These are phyloP conservation scores for Anastrepha ludens DNA, from an alignment of 1,140 invertebrate species.

Conservation along the genomic window DNA sequence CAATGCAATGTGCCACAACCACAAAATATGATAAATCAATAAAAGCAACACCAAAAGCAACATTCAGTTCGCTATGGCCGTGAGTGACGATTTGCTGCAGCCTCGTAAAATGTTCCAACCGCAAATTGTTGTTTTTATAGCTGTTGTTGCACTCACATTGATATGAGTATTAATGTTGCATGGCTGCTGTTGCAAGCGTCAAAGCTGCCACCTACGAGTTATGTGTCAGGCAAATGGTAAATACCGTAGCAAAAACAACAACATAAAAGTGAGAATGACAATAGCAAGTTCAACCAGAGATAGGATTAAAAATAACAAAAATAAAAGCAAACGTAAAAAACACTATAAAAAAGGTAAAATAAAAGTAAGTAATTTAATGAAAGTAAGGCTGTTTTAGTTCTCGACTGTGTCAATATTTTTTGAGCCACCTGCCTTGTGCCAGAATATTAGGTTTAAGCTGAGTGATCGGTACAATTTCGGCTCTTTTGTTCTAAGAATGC, in stretches of 20 bases:
- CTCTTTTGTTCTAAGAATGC: too few relatives aligned
- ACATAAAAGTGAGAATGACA: neutral
- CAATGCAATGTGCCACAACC: conserved; percentile 47
- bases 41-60: conserved; percentile 22
- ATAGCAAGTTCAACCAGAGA: neutral
- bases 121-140: conserved; percentile 17
- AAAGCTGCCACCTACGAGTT: conserved; percentile 48
- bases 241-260: neutral
- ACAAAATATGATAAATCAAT: conserved; percentile 52
- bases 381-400: neutral
- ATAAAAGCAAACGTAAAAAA: neutral
- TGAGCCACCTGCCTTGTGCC: too few relatives aligned
- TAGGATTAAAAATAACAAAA: neutral
- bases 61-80: neutral
- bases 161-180: conserved; percentile 47
- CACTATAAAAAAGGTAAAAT: too few relatives aligned
- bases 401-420: neutral
- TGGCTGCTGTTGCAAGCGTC: conserved; percentile 38
- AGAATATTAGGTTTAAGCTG: too few relatives aligned
- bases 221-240: conserved; percentile 33
- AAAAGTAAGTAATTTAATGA: too few relatives aligned
- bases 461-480: too few relatives aligned
- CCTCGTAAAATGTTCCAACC: conserved; percentile 32
- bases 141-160: neutral
- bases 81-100: conserved; percentile 43